Evolutionary conservation across 2,113 vertebrate genomes (phyloP).

Genomic region (Natator depressus): DNA sequence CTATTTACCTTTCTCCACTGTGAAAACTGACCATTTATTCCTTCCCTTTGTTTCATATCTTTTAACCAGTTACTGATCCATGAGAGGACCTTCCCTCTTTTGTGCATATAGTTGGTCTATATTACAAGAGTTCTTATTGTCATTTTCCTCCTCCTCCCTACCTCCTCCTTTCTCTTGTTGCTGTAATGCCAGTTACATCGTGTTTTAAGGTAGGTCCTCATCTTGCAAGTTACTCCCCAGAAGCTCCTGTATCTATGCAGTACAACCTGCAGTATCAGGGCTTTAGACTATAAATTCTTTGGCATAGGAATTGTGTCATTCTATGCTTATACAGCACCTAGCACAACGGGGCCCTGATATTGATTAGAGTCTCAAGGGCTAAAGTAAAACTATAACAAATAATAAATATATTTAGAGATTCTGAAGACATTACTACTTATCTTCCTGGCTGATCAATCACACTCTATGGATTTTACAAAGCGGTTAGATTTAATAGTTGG

Average conservation of each 20-base stretch:
- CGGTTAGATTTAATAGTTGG: background rate
- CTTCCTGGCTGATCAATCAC: background rate
- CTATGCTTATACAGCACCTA: background rate
- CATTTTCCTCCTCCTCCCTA: background rate
- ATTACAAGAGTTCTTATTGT: background rate
- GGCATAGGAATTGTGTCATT: background rate
- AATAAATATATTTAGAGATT: background rate
- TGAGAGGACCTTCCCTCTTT: background rate
- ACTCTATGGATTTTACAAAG: background rate
- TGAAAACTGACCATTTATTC: background rate
- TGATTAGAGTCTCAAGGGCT: background rate
- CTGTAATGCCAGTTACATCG: background rate
- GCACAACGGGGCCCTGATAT: background rate
- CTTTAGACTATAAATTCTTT: background rate
- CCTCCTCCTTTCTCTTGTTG: background rate
- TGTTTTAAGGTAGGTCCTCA: background rate
- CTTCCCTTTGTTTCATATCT: background rate
- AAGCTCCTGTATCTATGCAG: background rate
- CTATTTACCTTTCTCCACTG: background rate
- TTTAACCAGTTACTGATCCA: background rate
- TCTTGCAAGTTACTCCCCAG: background rate
- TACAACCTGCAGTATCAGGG: rapidly evolving
- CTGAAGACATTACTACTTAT: background rate
- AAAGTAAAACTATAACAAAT: background rate
- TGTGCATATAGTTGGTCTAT: background rate